Evolutionary conservation across 2,888 invertebrate genomes (phyloP).

Genomic region (Athetis lepigone): DNA sequence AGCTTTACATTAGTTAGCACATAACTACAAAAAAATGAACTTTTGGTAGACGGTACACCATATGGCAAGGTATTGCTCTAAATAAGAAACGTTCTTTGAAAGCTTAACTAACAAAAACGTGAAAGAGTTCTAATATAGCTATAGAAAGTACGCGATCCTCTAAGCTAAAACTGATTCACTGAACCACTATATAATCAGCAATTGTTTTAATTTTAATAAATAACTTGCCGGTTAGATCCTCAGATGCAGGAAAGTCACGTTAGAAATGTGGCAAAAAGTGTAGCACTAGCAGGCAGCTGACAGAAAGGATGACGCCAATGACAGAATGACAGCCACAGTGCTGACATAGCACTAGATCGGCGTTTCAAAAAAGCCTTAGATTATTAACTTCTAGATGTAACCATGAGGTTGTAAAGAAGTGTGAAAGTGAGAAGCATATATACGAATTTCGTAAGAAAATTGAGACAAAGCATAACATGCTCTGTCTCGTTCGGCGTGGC

Average conservation of each 20-base stretch:
- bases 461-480: too few species aligned
- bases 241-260: neutral
- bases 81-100: neutral
- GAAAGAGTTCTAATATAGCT: neutral
- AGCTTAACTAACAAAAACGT: neutral
- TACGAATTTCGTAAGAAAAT: too few species aligned
- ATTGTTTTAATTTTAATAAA: neutral
- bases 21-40: neutral
- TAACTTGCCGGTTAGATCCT: neutral
- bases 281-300: too few species aligned
- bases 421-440: too few species aligned
- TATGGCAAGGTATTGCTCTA: neutral
- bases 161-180: neutral
- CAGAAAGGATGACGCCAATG: too few species aligned
- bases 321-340: too few species aligned
- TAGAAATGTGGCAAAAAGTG: neutral
- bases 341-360: too few species aligned
- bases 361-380: too few species aligned
- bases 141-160: neutral
- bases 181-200: neutral
- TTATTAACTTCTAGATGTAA: too few species aligned
- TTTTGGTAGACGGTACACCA: neutral
- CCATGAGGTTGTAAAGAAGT: too few species aligned
- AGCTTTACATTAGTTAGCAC: neutral
- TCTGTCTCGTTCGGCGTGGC: too few species aligned